Conservation (phyloP, 2,888 invertebrate genomes). For the Spodoptera exigua region DNA sequence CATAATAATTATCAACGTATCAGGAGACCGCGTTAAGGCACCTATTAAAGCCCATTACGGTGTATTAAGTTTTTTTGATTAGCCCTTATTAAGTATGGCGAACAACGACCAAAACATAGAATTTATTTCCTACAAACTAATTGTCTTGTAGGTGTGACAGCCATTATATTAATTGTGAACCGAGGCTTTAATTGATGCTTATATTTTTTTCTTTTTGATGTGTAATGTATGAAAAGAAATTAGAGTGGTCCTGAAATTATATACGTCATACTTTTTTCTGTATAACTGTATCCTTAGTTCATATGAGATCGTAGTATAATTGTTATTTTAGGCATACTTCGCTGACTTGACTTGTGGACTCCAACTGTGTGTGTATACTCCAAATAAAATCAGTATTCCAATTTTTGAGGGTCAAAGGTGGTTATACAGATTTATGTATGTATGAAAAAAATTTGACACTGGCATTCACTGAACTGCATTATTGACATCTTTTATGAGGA, state of each 20-base stretch:
- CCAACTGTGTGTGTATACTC: no score
- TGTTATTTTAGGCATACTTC: no score
- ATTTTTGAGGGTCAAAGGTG: no score
- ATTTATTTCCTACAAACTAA: conserved; percentile 83
- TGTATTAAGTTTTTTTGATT: conserved; percentile 75
- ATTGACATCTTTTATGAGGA: no score
- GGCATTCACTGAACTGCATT: no score
- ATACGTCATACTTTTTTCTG: no score
- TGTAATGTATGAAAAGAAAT: conserved; percentile 8
- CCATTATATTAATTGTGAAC: conserved; percentile 88
- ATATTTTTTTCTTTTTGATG: conserved; percentile 72
- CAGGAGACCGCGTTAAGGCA: conserved; percentile 66
- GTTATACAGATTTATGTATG: no score
- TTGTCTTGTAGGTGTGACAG: conserved; percentile 88
- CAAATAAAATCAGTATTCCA: no score
- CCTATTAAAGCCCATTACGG: conserved; percentile 69
- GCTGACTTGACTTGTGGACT: no score
- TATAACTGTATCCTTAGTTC: no score
- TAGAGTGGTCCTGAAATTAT: background rate
- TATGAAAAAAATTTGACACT: no score
- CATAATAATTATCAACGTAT: conserved; percentile 68
- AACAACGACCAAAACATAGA: conserved; percentile 73
- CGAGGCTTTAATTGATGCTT: conserved; percentile 80
- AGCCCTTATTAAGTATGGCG: conserved; percentile 68
- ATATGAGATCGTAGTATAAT: no score